Conservation (phyloP, 2,113 vertebrate genomes). For the Oceanodroma tethys region DNA sequence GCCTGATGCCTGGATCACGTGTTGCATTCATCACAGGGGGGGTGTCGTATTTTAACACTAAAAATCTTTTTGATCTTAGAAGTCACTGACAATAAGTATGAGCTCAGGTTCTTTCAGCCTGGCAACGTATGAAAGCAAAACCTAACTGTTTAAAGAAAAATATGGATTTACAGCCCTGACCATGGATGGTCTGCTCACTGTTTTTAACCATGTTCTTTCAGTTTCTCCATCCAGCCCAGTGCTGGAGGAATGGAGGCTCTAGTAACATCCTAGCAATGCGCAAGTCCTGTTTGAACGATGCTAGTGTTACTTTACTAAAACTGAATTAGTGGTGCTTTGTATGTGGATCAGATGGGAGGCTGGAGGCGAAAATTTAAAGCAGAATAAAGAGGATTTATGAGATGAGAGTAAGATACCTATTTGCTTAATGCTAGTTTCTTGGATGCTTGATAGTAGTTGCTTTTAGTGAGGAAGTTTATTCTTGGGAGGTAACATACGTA, state of each 20-base stretch:
- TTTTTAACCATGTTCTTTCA: background rate
- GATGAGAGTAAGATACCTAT: background rate
- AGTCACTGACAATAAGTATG: background rate
- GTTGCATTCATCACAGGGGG: accelerated
- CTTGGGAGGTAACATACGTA: background rate
- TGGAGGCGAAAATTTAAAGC: background rate
- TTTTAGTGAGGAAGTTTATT: background rate
- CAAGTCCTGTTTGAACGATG: accelerated
- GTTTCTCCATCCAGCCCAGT: background rate
- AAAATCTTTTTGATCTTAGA: background rate
- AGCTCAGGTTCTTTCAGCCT: background rate
- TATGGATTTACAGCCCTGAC: background rate
- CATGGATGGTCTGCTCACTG: accelerated
- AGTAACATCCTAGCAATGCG: accelerated
- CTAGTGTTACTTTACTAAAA: background rate
- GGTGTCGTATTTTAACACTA: background rate
- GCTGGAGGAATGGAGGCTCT: background rate
- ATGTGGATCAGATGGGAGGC: background rate
- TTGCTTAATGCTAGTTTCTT: background rate
- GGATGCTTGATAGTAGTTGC: background rate
- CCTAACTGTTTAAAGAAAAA: background rate
- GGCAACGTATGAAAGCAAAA: background rate
- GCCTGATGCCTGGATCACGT: accelerated
- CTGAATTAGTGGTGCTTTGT: background rate
- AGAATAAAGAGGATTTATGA: background rate